Percentiles rank a stretch among this genome's conserved stretches.
phyloP scores from a whole-genome alignment of 2,113 vertebrate species.

The Scalopus aquaticus region DNA sequence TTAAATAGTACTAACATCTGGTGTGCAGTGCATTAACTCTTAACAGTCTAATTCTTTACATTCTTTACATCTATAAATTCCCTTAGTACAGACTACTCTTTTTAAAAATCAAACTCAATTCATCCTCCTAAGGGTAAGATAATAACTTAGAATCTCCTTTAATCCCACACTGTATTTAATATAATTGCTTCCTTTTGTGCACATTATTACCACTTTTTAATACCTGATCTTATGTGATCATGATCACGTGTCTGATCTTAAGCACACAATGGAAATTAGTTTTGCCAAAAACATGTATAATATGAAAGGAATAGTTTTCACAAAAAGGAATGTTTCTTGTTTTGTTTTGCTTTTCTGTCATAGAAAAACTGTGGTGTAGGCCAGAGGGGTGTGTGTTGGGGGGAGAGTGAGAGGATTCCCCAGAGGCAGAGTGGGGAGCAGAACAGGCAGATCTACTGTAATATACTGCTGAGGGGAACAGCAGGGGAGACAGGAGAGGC shows the following conservation, averaged over 20 bases:
- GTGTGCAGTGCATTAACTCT: neutral
- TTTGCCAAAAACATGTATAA: neutral
- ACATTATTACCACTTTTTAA: neutral
- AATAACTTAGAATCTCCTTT: neutral
- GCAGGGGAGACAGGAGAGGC: too few relatives aligned
- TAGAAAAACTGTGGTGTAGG: too few relatives aligned
- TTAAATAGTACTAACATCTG: neutral
- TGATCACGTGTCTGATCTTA: neutral
- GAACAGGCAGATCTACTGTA: too few relatives aligned
- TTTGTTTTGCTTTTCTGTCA: too few relatives aligned
- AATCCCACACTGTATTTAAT: neutral
- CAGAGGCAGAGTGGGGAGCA: too few relatives aligned
- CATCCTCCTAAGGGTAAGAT: neutral
- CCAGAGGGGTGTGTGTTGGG: too few relatives aligned
- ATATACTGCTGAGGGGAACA: too few relatives aligned
- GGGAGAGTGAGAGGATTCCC: too few relatives aligned
- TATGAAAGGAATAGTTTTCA: neutral
- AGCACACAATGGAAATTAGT: neutral
- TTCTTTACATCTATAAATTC: neutral
- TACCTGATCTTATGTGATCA: too few relatives aligned
- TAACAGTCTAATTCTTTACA: neutral
- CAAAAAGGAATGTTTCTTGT: neutral
- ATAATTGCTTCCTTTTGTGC: neutral
- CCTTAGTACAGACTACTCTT: neutral
- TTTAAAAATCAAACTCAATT: constrained; percentile 35